Evolutionary conservation across 1,140 invertebrate genomes (phyloP), one percentile per base, ranked within the genome.

Genomic region (Brachionus manjavacas): DNA sequence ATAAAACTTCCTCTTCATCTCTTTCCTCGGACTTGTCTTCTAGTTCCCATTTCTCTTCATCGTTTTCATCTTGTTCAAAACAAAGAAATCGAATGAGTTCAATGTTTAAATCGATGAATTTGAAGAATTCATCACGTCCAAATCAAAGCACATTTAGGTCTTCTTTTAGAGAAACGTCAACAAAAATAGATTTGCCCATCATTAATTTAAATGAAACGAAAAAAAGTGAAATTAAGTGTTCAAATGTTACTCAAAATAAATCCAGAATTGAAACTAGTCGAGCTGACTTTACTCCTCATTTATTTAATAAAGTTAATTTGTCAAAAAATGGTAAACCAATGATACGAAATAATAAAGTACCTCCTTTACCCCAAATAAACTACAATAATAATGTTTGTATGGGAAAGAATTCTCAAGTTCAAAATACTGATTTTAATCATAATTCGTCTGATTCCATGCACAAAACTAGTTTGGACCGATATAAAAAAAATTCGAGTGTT

Each of bases 181-280:
- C 43, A 72, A 72, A 72, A 72, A 39, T 72, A 3, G 68, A 72
- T 72, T 72, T 72, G 20, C 68, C 68, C 14, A 72, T 72, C 1
- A 41, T 72, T 39, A 72, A 72, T 41, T 72, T 72, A 41, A 41
- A 41, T 16, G 39, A 72, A 16, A 0, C 28, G 41, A 39, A 35
- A 41, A 20, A 4, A 11, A 46, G 16, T 72, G 35, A n/a, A 20
- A 31, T 31, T 16, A 39, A 68, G 31, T 31, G 4, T 31, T 12
- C 25, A 68, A 39, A 12, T 31, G 66, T 23, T 3, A n/a, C 4
- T 12, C 31, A 31, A 72, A n/a, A 6, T 16, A 41, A 39, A 7
- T 39, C 68, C 9, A n/a, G 2, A 1, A 72, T 20, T 23, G 16
- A 41, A 20, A 72, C 16, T 16, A 76, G 25, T 23, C 14, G 46